Evolutionary conservation across 2,797 vertebrate species (phyloP).

Genomic region (Sebastes itinus): DNA sequence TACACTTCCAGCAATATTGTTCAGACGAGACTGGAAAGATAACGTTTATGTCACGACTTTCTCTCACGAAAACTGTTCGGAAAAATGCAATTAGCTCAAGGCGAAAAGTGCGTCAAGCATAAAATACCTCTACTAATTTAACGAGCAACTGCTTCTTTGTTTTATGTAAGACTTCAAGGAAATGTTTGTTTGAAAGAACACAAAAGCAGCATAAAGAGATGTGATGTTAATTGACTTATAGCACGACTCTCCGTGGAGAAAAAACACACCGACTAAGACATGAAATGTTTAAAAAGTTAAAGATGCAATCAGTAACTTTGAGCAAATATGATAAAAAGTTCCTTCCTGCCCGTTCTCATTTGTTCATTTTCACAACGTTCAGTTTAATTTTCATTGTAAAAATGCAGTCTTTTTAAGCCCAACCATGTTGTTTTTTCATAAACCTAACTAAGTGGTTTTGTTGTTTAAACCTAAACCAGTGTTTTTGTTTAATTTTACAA

Average conservation of each 20-base stretch:
- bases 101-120: not conserved
- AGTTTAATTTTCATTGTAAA: too few species aligned
- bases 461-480: too few species aligned
- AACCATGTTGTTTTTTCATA: too few species aligned
- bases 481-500: too few species aligned
- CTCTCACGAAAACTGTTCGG: fast-evolving
- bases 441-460: too few species aligned
- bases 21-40: not conserved
- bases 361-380: too few species aligned
- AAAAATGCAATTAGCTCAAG: not conserved
- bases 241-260: not conserved
- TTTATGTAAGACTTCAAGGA: not conserved
- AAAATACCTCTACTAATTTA: not conserved
- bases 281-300: not conserved
- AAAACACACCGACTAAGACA: not conserved
- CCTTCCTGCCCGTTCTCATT: too few species aligned
- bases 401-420: too few species aligned
- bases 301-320: not conserved
- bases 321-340: too few species aligned
- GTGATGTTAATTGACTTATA: not conserved
- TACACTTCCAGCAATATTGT: not conserved
- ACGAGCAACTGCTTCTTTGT: not conserved
- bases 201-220: not conserved
- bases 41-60: too few species aligned
- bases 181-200: not conserved